phyloP scores from a whole-genome alignment of 2,113 vertebrate genomes.

The Nerophis ophidion region DNA sequence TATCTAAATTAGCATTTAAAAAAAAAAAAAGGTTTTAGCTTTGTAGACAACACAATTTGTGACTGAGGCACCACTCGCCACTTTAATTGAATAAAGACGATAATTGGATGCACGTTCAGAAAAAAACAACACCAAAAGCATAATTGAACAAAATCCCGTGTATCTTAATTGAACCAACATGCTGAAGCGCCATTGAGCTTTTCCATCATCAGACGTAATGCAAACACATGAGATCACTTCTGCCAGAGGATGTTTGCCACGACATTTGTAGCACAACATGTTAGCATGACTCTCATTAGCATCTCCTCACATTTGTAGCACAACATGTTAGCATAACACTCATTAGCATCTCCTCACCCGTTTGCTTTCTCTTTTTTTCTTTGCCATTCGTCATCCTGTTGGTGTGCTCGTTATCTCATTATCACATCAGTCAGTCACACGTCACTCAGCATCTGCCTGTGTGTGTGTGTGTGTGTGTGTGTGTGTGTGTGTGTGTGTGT shows the following conservation, averaged over 20 bases:
- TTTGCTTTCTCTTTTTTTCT: not conserved
- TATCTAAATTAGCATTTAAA: too few species aligned
- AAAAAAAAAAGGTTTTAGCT: too few species aligned
- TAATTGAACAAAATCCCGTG: not conserved
- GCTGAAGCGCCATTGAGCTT: not conserved
- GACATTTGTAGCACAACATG: conserved; percentile 10
- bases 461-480: too few species aligned
- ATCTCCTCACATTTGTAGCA: conserved; percentile 12
- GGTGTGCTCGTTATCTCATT: conserved; percentile 45
- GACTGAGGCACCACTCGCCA: too few species aligned
- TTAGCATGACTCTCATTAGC: conserved; percentile 9
- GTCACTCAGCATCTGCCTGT: conserved; percentile 19
- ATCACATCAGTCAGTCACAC: conserved; percentile 25
- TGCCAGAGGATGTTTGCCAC: not conserved
- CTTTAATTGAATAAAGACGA: too few species aligned
- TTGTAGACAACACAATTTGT: too few species aligned
- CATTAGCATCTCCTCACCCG: conserved; percentile 7
- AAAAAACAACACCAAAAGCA: too few species aligned
- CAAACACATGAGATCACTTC: not conserved
- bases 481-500: too few species aligned
- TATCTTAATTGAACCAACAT: not conserved
- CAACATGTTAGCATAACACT: conserved; percentile 19
- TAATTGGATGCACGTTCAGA: too few species aligned
- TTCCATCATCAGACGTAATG: not conserved
- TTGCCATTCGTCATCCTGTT: conserved; percentile 1